Evolutionary conservation across 1,140 invertebrate species (phyloP).

Genomic region (Proctacanthus coquilletti): DNA sequence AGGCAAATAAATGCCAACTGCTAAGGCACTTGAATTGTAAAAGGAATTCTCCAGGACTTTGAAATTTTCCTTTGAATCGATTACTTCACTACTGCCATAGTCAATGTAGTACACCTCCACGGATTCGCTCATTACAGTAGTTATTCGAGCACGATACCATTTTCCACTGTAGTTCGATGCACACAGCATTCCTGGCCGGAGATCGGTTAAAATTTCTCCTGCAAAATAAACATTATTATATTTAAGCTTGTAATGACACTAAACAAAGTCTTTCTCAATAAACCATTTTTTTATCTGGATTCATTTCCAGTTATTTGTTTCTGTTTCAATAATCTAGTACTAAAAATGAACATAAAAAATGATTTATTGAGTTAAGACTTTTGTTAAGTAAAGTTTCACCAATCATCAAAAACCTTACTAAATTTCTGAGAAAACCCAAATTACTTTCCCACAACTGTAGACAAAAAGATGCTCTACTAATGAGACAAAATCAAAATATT

Average conservation of each 20-base stretch:
- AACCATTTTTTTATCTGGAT: slow-evolving; percentile 1
- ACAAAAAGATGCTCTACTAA: no score
- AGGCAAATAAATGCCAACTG: slow-evolving; percentile 33
- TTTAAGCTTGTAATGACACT: no score
- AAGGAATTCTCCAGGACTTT: no score
- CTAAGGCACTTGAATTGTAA: slow-evolving; percentile 31
- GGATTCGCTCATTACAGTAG: slow-evolving; percentile 18
- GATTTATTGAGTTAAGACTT: no score
- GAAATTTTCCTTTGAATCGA: slow-evolving; percentile 39
- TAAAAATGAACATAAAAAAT: no score
- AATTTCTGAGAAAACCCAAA: no score
- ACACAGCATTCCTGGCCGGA: slow-evolving; percentile 32
- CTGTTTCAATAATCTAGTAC: no score
- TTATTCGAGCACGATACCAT: slow-evolving; percentile 50
- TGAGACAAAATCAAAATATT: no score
- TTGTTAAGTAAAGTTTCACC: no score
- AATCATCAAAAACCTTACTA: no score
- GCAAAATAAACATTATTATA: background rate
- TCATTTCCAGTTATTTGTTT: no score
- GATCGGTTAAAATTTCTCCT: background rate
- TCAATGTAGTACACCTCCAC: slow-evolving; percentile 52
- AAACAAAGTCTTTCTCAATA: background rate
- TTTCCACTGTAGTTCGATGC: slow-evolving; percentile 41
- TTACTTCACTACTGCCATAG: slow-evolving; percentile 55
- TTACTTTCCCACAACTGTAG: no score